Evolutionary conservation across 2,888 invertebrate genomes (phyloP).

Genomic region (Cryptophagus acutangulus): DNA sequence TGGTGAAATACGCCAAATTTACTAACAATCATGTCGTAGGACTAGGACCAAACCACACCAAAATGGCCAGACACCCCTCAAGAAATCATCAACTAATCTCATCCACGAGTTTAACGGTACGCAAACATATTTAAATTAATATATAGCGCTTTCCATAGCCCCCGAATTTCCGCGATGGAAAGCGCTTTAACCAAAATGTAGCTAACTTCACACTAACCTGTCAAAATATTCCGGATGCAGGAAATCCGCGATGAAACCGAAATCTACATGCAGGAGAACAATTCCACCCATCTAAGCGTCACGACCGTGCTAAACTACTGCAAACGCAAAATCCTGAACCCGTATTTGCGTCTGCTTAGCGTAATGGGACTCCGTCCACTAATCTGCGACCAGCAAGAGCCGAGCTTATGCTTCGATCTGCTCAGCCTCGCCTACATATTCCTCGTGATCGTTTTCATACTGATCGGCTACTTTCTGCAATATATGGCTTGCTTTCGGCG

Average conservation of each 20-base stretch:
- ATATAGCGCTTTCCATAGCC: too few species aligned
- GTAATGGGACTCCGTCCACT: conserved; percentile 72
- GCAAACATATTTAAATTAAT: too few species aligned
- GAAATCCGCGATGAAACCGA: conserved; percentile 39
- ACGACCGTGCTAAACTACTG: conserved; percentile 76
- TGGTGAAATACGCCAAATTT: too few species aligned
- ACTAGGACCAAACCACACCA: too few species aligned
- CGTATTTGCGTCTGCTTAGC: conserved; percentile 69
- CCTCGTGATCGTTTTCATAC: conserved; percentile 29
- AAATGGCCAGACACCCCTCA: too few species aligned
- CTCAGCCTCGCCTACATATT: conserved; percentile 65
- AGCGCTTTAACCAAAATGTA: too few species aligned
- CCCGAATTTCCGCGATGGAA: too few species aligned
- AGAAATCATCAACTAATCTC: too few species aligned
- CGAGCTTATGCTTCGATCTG: conserved; percentile 56
- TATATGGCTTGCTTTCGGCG: conserved; percentile 36
- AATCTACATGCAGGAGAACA: conserved; percentile 18
- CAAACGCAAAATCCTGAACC: conserved; percentile 74
- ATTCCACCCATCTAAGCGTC: conserved; percentile 59
- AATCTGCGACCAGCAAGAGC: conserved; percentile 57
- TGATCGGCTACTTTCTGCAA: conserved; percentile 34
- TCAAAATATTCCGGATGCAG: too few species aligned
- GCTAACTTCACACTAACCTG: too few species aligned
- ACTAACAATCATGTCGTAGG: too few species aligned
- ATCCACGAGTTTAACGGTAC: too few species aligned